phyloP scores from a whole-genome alignment of 2,797 vertebrate species.

The Fringilla coelebs region DNA sequence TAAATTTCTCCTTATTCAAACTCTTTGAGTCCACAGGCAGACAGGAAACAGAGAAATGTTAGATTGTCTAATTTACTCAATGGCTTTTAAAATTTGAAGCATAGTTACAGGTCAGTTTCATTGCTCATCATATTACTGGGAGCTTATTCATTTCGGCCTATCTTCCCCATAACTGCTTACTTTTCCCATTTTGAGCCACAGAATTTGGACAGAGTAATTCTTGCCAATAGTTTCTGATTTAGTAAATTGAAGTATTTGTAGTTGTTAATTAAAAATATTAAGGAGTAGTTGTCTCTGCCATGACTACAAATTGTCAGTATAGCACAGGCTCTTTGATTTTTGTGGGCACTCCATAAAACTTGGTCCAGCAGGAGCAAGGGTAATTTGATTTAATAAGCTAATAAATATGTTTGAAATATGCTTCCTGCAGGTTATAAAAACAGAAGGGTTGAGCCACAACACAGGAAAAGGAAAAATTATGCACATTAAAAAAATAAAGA shows the following conservation, averaged over 20 bases:
- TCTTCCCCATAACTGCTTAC: not conserved
- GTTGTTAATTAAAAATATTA: constrained; percentile 49
- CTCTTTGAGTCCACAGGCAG: not conserved
- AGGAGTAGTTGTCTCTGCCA: constrained; percentile 1
- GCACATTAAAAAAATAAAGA: constrained; percentile 4
- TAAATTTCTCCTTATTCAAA: not conserved
- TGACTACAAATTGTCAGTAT: constrained; percentile 14
- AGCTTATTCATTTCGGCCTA: not conserved
- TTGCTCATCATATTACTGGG: not conserved
- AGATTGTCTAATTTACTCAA: not conserved
- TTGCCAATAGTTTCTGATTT: not conserved
- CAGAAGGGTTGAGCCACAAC: constrained; percentile 28
- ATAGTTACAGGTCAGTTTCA: not conserved
- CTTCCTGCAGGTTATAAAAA: constrained; percentile 59
- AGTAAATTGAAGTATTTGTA: constrained; percentile 13
- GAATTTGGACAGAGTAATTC: not conserved
- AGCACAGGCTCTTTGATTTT: constrained; percentile 30
- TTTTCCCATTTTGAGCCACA: not conserved
- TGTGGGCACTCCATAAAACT: constrained; percentile 43
- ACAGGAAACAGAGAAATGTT: not conserved
- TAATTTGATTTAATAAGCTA: constrained; percentile 68
- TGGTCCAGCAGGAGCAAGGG: constrained; percentile 30
- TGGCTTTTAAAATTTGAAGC: not conserved
- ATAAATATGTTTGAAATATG: constrained; percentile 67
- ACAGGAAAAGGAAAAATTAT: constrained; percentile 31